Evolutionary conservation across 2,888 invertebrate species (phyloP).

Genomic region (Melanophora roralis): DNA sequence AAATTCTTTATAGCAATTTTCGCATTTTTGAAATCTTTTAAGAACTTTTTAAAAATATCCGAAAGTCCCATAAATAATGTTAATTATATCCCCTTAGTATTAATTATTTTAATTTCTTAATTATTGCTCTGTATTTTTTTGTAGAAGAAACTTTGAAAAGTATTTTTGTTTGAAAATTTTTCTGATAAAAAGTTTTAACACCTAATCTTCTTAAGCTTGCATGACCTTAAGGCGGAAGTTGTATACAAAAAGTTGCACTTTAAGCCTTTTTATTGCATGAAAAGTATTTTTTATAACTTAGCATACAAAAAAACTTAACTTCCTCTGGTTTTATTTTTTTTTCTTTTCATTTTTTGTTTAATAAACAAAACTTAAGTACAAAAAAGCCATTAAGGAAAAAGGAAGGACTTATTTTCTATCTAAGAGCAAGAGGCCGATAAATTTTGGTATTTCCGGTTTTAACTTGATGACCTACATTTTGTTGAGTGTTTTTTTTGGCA

Average conservation of each 20-base stretch:
- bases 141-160: no score
- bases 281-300: conserved; percentile 4
- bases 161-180: no score
- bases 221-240: conserved; percentile 70
- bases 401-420: background rate
- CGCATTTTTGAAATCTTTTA: no score
- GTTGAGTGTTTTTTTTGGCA: background rate
- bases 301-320: conserved; percentile 7
- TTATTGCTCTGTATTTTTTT: no score
- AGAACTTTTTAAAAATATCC: no score
- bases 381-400: conserved; percentile 1
- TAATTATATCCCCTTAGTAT: no score
- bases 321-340: background rate
- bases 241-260: conserved; percentile 72
- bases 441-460: conserved; percentile 54
- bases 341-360: background rate
- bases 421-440: conserved; percentile 29
- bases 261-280: conserved; percentile 44
- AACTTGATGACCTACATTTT: conserved; percentile 45
- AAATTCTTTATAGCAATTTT: no score
- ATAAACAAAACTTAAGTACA: background rate
- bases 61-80: no score
- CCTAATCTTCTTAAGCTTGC: conserved; percentile 63
- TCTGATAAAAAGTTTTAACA: conserved; percentile 42
- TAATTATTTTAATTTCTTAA: no score